phyloP scores from a whole-genome alignment of 2,888 invertebrate species.

The Lissonota sp. region DNA sequence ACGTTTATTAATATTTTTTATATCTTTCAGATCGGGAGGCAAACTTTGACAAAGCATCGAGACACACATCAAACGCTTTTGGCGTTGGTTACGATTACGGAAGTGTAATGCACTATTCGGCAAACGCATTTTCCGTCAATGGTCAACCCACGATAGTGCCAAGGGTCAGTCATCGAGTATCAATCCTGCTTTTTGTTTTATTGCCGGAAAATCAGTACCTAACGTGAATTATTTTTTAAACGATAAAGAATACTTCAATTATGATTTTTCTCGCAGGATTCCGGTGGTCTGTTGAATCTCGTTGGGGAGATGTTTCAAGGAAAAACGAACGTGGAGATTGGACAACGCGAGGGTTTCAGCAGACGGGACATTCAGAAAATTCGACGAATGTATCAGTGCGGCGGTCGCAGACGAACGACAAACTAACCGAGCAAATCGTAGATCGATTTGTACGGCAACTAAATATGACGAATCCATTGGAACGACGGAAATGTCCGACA shows the following conservation, averaged over 20 bases:
- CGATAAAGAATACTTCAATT: not conserved
- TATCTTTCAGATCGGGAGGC: slow-evolving; percentile 85
- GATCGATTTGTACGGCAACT: slow-evolving; percentile 13
- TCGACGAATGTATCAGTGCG: slow-evolving; percentile 91
- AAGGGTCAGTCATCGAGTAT: slow-evolving; percentile 84
- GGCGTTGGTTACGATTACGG: slow-evolving; percentile 91
- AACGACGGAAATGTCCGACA: not conserved
- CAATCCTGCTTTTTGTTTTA: not conserved
- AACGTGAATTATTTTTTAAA: no score
- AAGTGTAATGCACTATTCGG: slow-evolving; percentile 94
- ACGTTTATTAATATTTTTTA: no score
- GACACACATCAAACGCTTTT: slow-evolving; percentile 86
- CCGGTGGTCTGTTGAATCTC: slow-evolving; percentile 69
- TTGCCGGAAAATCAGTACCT: no score
- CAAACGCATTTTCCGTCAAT: slow-evolving; percentile 90
- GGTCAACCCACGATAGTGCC: slow-evolving; percentile 89
- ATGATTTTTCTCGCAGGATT: slow-evolving; percentile 67
- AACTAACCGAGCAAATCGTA: slow-evolving; percentile 32
- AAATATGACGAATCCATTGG: not conserved
- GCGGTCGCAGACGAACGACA: slow-evolving; percentile 55
- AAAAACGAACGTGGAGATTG: slow-evolving; percentile 82
- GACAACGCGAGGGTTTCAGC: slow-evolving; percentile 91
- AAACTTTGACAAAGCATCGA: slow-evolving; percentile 89
- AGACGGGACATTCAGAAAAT: slow-evolving; percentile 89
- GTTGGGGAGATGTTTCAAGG: slow-evolving; percentile 73